These are phyloP conservation scores for Picathartes gymnocephalus DNA, from an alignment of 2,113 vertebrate species.

Conservation along the genomic window DNA sequence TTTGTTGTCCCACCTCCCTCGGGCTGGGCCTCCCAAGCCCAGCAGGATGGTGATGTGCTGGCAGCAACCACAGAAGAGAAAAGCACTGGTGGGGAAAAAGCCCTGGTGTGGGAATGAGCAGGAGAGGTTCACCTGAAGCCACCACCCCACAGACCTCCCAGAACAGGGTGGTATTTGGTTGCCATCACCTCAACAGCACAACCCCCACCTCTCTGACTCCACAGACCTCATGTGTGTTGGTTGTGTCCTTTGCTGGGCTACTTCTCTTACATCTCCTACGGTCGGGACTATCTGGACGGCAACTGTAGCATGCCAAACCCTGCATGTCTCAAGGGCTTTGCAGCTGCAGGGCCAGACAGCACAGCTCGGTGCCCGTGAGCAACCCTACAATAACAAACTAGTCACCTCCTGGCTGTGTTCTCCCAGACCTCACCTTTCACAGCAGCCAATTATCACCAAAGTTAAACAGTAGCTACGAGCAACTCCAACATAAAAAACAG, in stretches of 20 bases:
- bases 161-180: fast-evolving
- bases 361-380: conserved; percentile 22
- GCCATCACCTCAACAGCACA: not conserved
- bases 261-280: not conserved
- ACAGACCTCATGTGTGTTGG: fast-evolving
- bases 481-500: not conserved
- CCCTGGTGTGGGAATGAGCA: not conserved
- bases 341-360: not conserved
- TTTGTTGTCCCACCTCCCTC: not conserved
- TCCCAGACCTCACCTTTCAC: not conserved
- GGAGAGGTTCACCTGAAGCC: not conserved
- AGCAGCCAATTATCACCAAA: not conserved
- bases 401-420: not conserved
- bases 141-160: not conserved
- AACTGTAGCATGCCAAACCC: not conserved
- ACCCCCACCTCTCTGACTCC: not conserved
- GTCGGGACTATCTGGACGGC: not conserved
- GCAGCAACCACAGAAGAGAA: not conserved
- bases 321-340: not conserved
- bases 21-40: not conserved
- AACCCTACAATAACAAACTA: not conserved
- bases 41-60: not conserved
- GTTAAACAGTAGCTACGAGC: not conserved
- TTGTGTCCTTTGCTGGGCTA: not conserved
- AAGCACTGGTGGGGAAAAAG: not conserved